Conservation (phyloP, 2,888 invertebrate species). For the Aricia artaxerxes region DNA sequence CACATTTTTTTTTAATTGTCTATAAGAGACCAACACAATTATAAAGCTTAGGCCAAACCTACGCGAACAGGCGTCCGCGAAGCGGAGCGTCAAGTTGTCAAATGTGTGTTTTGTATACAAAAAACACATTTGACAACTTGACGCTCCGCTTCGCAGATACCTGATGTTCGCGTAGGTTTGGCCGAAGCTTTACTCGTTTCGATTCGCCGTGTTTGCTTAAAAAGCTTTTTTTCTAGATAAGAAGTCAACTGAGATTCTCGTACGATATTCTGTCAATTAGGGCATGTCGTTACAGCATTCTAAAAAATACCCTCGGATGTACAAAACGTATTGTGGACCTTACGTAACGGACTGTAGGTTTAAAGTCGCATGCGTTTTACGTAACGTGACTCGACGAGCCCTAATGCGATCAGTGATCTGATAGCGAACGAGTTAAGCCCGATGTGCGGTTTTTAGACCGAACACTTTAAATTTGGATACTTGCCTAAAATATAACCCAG, state of each 20-base stretch:
- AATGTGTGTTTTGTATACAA: no score
- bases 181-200: no score
- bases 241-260: not conserved
- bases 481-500: conserved; percentile 40
- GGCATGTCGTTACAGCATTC: not conserved
- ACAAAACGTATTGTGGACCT: not conserved
- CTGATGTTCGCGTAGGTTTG: no score
- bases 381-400: conserved; percentile 6
- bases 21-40: no score
- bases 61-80: no score
- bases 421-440: conserved; percentile 30
- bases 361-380: not conserved
- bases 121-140: no score
- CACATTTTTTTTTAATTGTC: no score
- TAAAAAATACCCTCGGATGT: not conserved
- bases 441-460: conserved; percentile 31
- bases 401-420: conserved; percentile 26
- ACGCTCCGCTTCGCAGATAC: no score
- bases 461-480: conserved; percentile 36
- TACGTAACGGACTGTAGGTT: not conserved
- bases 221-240: not conserved
- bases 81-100: no score
- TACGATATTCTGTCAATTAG: conserved; percentile 15
- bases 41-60: no score
- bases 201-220: not conserved